Evolutionary conservation across 2,113 vertebrate genomes (phyloP).

Genomic region (Stigmatopora nigra): DNA sequence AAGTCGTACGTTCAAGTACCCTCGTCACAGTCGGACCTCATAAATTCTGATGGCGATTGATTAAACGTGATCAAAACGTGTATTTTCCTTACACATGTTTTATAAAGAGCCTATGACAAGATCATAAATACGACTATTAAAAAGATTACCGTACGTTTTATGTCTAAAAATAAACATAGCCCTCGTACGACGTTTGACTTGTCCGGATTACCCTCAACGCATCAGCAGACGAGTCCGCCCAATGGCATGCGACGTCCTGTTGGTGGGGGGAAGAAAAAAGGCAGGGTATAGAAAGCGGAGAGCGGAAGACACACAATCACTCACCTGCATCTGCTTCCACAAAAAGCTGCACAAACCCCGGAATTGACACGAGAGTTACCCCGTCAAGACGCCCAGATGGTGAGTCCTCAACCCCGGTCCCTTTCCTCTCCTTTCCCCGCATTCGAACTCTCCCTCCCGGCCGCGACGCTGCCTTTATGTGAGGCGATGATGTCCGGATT

Average conservation of each 20-base stretch:
- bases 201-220: conserved; percentile 29
- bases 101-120: neutral
- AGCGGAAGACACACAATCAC: neutral
- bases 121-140: neutral
- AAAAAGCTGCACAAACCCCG: neutral
- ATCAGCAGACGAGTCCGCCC: conserved; percentile 28
- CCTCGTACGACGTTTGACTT: neutral
- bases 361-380: neutral
- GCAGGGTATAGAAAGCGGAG: neutral
- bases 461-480: conserved; percentile 9
- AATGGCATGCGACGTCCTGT: conserved; percentile 64
- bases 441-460: neutral
- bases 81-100: neutral
- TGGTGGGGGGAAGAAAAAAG: conserved; percentile 5
- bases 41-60: neutral
- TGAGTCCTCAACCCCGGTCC: neutral
- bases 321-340: neutral
- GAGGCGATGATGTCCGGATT: conserved; percentile 46
- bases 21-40: neutral
- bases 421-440: no score
- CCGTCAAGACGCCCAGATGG: conserved; percentile 1
- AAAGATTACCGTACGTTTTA: neutral
- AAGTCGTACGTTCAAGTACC: neutral
- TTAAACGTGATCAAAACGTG: neutral
- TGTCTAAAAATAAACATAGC: neutral